phyloP scores from a whole-genome alignment of 2,113 vertebrate species.

The Trogon surrucura region DNA sequence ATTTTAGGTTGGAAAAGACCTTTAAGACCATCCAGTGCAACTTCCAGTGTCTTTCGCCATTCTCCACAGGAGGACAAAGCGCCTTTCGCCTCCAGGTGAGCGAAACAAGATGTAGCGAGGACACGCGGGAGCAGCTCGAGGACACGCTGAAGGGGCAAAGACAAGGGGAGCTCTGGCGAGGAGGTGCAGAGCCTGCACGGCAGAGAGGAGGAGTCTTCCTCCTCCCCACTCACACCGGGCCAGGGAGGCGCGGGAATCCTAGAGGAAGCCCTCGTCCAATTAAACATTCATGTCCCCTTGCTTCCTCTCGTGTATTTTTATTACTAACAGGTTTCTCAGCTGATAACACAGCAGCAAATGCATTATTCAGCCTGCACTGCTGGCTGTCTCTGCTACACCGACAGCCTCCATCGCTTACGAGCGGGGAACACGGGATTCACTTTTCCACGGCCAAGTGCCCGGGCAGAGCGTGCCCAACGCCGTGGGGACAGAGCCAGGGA shows the following conservation, averaged over 20 bases:
- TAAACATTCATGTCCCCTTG: slow-evolving; percentile 55
- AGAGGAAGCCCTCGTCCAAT: background rate
- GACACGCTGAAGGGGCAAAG: background rate
- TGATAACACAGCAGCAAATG: slow-evolving; percentile 40
- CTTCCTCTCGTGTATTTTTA: slow-evolving; percentile 52
- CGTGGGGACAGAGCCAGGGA: background rate
- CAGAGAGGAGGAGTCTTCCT: background rate
- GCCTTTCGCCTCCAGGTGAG: background rate
- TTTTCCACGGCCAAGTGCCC: background rate
- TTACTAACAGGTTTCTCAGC: slow-evolving; percentile 48
- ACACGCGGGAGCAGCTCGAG: background rate
- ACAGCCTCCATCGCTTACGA: background rate
- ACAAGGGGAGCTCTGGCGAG: accelerated
- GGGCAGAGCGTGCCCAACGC: accelerated
- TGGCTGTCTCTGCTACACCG: background rate
- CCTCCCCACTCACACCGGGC: background rate
- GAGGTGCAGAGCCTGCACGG: accelerated
- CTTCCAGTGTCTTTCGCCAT: background rate
- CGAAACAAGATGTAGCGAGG: background rate
- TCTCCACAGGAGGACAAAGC: background rate
- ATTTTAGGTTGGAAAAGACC: background rate
- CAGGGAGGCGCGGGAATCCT: background rate
- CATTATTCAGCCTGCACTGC: slow-evolving; percentile 48
- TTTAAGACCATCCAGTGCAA: background rate
- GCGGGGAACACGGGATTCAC: background rate